Evolutionary conservation across 2,797 vertebrate species (phyloP), one percentile per base, ranked within the genome.

Genomic region (Melopsittacus undulatus): DNA sequence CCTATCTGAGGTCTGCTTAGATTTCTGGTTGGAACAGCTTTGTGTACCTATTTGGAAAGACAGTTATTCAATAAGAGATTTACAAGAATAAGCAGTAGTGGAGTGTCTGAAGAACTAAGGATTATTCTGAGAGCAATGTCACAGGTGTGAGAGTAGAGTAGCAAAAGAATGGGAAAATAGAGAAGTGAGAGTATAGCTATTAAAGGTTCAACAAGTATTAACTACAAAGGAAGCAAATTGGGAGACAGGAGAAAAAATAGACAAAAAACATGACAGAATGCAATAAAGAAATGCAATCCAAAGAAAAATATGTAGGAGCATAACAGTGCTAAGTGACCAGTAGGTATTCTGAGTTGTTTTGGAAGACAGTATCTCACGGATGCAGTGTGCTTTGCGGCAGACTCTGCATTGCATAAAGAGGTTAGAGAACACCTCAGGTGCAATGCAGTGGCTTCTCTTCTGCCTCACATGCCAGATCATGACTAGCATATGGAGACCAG

Each of bases 381-480:
- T 11, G 3, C 40, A 70, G 15, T 45, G 29, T 72, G 22, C 26
- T 72, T 86, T 10, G 3, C 34, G 21, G 29, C 10, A 61, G 40
- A 70, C 9, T 49, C 59, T 34, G 23, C 7, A 13, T 38, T 43
- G 7, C 0, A 0, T 68, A 32, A 61, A 61, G 7, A 6, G 4
- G 3, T 54, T 69, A 80, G 22, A 63, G 40, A 62, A 27, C 7
- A 48, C 4, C 22, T 51, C 13, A 26, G 4, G 17, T 38, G 32
- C 18, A 59, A 18, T 26, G 36, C n/a, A 80, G 19, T 18, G 74
- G 11, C 46, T 89, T 77, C 15, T 61, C 4, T 51, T 59, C 38
- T 59, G 54, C n/a, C n/a, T 54, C 22, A 20, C 27, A 5, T 38
- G 16, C 21, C 38, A 64, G 52, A 27, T 32, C 46, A 34, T 18